Percentiles rank a stretch among this genome's conserved stretches.
Evolutionary conservation across 2,797 vertebrate species (phyloP).

Genomic region (Sebastes oblongus): DNA sequence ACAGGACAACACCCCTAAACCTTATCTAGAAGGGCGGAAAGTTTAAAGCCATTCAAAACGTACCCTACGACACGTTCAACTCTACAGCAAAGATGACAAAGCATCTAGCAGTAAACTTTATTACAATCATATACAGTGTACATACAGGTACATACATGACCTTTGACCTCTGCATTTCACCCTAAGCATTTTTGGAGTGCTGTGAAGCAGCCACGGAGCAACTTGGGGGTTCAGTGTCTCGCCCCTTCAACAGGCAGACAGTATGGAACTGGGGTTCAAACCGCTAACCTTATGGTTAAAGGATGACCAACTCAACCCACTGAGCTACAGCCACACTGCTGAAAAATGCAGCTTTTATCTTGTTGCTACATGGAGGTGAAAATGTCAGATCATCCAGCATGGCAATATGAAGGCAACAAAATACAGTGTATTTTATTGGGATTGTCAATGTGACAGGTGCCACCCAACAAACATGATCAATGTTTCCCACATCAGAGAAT

Average conservation of each 20-base stretch:
- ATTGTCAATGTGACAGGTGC: background rate
- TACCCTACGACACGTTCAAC: background rate
- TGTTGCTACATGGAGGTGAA: background rate
- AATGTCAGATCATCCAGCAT: background rate
- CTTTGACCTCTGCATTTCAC: too few relatives aligned
- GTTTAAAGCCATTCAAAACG: slow-evolving; percentile 12
- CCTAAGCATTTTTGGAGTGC: background rate
- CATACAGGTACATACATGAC: too few relatives aligned
- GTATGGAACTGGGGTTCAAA: too few relatives aligned
- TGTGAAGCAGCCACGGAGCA: background rate
- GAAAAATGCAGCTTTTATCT: background rate
- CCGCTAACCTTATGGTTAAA: too few relatives aligned
- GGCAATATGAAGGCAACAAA: background rate
- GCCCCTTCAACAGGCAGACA: too few relatives aligned
- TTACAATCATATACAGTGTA: too few relatives aligned
- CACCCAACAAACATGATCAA: background rate
- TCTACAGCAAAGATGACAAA: background rate
- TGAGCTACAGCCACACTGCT: too few relatives aligned
- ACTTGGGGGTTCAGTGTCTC: too few relatives aligned
- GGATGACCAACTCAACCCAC: accelerated
- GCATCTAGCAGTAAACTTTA: background rate
- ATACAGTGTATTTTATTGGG: background rate
- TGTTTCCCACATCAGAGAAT: background rate
- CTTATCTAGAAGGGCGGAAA: background rate
- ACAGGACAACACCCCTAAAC: slow-evolving; percentile 36